A percentile compares a stretch with the other conserved stretches of the same genome.
phyloP scores from a whole-genome alignment of 2,888 invertebrate species.

The Aporophyla lueneburgensis region DNA sequence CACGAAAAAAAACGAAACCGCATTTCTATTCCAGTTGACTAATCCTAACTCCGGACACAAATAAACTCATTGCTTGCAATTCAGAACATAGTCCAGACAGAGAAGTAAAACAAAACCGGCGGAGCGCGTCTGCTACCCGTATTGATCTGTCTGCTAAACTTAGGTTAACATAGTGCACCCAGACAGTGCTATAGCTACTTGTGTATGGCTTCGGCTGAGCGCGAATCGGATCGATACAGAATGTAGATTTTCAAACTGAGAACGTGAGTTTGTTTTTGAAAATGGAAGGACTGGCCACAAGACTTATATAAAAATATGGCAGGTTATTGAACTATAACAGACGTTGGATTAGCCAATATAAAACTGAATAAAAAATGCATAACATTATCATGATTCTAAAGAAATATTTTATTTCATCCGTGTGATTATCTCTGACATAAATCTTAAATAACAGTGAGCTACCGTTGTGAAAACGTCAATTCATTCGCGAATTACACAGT shows the following conservation, averaged over 20 bases:
- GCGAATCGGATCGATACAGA: slow-evolving; percentile 39
- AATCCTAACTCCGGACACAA: slow-evolving; percentile 54
- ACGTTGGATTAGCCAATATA: neutral
- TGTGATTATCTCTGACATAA: slow-evolving; percentile 24
- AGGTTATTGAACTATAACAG: neutral
- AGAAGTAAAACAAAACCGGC: slow-evolving; percentile 65
- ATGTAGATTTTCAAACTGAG: slow-evolving; percentile 35
- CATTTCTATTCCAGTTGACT: slow-evolving; percentile 39
- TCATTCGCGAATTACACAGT: slow-evolving; percentile 24
- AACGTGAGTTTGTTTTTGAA: slow-evolving; percentile 32
- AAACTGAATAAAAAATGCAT: neutral
- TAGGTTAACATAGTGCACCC: slow-evolving; percentile 61
- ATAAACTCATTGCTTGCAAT: slow-evolving; percentile 62
- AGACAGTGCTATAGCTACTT: slow-evolving; percentile 51
- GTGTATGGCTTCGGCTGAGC: slow-evolving; percentile 27
- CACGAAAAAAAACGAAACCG: slow-evolving; percentile 34
- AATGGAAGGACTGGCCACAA: slow-evolving; percentile 1
- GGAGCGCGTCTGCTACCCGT: slow-evolving; percentile 64
- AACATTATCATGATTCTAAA: neutral
- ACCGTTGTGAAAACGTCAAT: slow-evolving; percentile 26
- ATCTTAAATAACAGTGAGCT: slow-evolving; percentile 25
- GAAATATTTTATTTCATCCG: slow-evolving; percentile 18
- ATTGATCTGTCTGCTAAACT: slow-evolving; percentile 67
- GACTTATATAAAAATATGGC: neutral
- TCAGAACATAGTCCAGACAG: slow-evolving; percentile 61